Percentiles rank a stretch among this genome's conserved stretches.
Conservation (phyloP, 2,888 invertebrate genomes). For the Podabrus alpinus region DNA sequence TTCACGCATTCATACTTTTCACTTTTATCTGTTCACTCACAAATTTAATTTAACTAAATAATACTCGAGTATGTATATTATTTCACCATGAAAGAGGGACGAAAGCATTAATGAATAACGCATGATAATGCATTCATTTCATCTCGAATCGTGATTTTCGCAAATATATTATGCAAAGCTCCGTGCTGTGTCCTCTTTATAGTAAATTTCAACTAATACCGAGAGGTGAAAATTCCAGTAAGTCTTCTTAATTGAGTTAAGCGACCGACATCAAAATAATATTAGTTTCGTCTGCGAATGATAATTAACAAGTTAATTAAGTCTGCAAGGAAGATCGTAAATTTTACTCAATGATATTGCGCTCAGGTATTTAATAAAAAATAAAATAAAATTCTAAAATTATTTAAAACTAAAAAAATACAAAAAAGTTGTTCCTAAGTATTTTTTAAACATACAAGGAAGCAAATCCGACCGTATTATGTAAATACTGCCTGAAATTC, state of each 20-base stretch:
- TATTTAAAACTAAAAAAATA: no score
- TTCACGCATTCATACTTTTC: neutral
- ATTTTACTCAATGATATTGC: neutral
- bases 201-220: neutral
- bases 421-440: no score
- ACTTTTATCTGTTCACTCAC: neutral
- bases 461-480: no score
- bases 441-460: no score
- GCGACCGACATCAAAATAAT: neutral
- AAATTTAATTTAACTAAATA: neutral
- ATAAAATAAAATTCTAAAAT: no score
- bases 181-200: neutral
- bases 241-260: neutral
- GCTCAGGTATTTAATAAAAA: neutral
- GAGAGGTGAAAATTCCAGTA: neutral
- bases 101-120: neutral
- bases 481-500: no score
- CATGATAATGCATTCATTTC: neutral
- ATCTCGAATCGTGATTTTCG: neutral
- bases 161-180: neutral
- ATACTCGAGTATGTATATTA: neutral
- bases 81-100: neutral
- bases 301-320: neutral
- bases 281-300: neutral
- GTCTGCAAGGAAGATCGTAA: neutral